Percentiles rank a stretch among this genome's conserved stretches.
Conservation (phyloP, 2,113 vertebrate species). For the Camelus bactrianus region DNA sequence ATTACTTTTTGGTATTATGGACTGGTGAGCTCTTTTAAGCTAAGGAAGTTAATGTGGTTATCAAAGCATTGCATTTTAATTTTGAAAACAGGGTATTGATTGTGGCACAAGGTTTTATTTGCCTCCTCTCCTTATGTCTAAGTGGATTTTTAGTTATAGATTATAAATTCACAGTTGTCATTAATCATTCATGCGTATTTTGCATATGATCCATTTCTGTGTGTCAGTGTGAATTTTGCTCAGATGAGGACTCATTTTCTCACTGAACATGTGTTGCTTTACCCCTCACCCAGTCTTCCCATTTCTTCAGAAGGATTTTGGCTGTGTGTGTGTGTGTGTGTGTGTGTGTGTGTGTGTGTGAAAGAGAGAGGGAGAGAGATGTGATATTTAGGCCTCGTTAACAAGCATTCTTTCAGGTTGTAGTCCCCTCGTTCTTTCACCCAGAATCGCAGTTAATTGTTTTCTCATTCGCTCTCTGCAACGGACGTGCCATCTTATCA, state of each 20-base stretch:
- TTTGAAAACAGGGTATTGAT: neutral
- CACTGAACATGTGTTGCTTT: neutral
- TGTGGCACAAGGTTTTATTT: neutral
- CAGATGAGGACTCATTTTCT: neutral
- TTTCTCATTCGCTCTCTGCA: neutral
- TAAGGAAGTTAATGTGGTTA: neutral
- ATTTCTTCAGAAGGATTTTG: neutral
- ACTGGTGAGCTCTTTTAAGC: neutral
- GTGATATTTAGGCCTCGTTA: neutral
- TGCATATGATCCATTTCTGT: neutral
- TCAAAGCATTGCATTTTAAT: neutral
- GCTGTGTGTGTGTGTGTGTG: neutral
- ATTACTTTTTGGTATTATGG: neutral
- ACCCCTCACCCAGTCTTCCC: neutral
- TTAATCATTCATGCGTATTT: neutral
- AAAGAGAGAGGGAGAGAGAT: too few species aligned
- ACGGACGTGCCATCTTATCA: neutral
- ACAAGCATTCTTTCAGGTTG: neutral
- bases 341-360: neutral
- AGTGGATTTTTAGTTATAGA: neutral
- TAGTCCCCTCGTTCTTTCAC: neutral
- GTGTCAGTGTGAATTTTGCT: neutral
- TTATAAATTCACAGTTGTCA: constrained; percentile 21
- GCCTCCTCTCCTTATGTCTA: neutral
- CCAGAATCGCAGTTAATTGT: neutral